phyloP scores from a whole-genome alignment of 2,113 vertebrate species.

The Paramormyrops kingsleyae region DNA sequence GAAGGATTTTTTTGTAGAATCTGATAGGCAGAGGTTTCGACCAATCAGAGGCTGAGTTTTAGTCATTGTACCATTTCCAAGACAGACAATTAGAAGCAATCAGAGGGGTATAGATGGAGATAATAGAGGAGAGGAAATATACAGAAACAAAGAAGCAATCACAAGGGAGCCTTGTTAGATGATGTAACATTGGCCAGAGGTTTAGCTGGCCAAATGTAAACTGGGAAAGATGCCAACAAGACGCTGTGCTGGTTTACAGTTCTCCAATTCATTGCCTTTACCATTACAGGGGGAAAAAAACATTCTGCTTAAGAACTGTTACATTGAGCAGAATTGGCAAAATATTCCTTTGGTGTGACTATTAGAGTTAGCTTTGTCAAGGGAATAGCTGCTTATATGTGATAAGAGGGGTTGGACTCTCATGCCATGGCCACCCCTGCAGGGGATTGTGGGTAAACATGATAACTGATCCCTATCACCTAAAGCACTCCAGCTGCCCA shows the following conservation, averaged over 20 bases:
- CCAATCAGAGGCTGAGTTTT: neutral
- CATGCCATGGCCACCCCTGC: neutral
- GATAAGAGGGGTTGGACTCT: neutral
- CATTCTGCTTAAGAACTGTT: neutral
- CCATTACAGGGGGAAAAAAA: neutral
- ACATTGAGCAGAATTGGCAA: neutral
- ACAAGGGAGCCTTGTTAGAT: neutral
- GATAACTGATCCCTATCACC: neutral
- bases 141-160: neutral
- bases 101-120: neutral
- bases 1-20: neutral
- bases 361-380: neutral
- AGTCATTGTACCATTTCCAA: neutral
- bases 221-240: neutral
- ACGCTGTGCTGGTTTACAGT: neutral
- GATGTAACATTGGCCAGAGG: neutral
- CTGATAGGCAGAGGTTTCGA: neutral
- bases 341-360: neutral
- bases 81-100: neutral
- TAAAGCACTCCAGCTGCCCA: neutral
- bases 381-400: neutral
- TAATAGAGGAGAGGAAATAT: neutral
- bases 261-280: neutral
- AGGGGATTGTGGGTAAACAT: slow-evolving; percentile 3
- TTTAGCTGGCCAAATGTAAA: neutral